These are phyloP conservation scores for Eulithis testata DNA, from an alignment of 2,888 invertebrate species.

Conservation along the genomic window DNA sequence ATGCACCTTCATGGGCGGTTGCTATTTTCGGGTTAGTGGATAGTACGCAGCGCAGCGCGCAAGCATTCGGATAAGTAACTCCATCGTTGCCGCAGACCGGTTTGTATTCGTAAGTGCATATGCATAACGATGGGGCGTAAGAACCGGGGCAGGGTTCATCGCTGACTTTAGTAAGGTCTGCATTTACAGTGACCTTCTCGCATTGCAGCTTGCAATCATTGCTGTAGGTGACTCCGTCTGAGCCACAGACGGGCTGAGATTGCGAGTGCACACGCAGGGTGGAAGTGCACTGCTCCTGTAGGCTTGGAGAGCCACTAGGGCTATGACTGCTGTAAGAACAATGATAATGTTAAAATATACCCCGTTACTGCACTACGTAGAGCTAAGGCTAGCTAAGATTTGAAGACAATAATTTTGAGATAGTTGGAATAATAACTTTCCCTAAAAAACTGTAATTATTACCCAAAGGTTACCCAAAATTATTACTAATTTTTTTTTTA, in stretches of 20 bases:
- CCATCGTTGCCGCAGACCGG: conserved; percentile 36
- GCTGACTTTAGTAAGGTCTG: conserved; percentile 29
- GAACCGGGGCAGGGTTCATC: conserved; percentile 29
- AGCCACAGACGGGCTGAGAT: conserved; percentile 86
- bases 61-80: conserved; percentile 28
- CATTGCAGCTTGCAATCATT: conserved; percentile 87
- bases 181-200: conserved; percentile 41
- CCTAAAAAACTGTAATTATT: too few species aligned
- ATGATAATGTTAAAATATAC: neutral
- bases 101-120: conserved; percentile 31
- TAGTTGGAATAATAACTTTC: too few species aligned
- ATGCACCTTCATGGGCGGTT: conserved; percentile 25
- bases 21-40: conserved; percentile 13
- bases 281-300: conserved; percentile 47
- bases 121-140: neutral
- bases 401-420: too few species aligned
- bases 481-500: too few species aligned
- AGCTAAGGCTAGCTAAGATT: too few species aligned
- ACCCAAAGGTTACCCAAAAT: too few species aligned
- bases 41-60: conserved; percentile 20
- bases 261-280: conserved; percentile 58
- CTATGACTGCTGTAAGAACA: conserved; percentile 49
- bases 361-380: too few species aligned
- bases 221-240: conserved; percentile 88
- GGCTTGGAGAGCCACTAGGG: conserved; percentile 47